Percentiles rank a stretch among this genome's conserved stretches.
phyloP scores from a whole-genome alignment of 2,797 vertebrate species.

The Phaenicophaeus curvirostris region DNA sequence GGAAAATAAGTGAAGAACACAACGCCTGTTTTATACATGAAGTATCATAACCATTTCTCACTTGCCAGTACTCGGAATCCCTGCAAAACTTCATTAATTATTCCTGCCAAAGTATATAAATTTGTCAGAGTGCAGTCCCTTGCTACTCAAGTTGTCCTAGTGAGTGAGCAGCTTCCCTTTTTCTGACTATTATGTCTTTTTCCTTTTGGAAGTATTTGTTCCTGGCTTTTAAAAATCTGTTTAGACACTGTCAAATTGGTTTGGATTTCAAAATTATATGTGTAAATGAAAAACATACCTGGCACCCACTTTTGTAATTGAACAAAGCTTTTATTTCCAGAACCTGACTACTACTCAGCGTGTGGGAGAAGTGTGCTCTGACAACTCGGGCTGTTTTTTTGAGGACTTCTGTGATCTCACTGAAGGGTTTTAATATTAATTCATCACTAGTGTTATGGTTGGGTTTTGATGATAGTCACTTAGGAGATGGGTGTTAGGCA shows the following conservation, averaged over 20 bases:
- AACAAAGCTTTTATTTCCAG: slow-evolving; percentile 55
- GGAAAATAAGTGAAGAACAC: neutral
- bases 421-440: slow-evolving; percentile 61
- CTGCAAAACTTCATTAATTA: neutral
- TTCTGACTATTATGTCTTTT: neutral
- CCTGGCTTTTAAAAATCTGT: neutral
- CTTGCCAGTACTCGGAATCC: fast-evolving
- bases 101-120: neutral
- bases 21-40: fast-evolving
- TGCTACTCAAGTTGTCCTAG: neutral
- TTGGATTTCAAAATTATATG: slow-evolving; percentile 43
- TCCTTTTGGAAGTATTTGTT: neutral
- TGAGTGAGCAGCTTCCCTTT: neutral
- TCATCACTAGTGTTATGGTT: slow-evolving; percentile 51
- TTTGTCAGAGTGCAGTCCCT: neutral
- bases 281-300: slow-evolving; percentile 40
- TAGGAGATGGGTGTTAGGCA: slow-evolving; percentile 68
- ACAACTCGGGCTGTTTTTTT: slow-evolving; percentile 47
- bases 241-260: slow-evolving; percentile 26
- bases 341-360: slow-evolving; percentile 10
- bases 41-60: neutral
- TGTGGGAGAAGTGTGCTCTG: slow-evolving; percentile 43
- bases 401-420: slow-evolving; percentile 57
- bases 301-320: slow-evolving; percentile 17
- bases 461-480: slow-evolving; percentile 67